Evolutionary conservation across 2,888 invertebrate species (phyloP).

Genomic region (Polyommatus icarus): DNA sequence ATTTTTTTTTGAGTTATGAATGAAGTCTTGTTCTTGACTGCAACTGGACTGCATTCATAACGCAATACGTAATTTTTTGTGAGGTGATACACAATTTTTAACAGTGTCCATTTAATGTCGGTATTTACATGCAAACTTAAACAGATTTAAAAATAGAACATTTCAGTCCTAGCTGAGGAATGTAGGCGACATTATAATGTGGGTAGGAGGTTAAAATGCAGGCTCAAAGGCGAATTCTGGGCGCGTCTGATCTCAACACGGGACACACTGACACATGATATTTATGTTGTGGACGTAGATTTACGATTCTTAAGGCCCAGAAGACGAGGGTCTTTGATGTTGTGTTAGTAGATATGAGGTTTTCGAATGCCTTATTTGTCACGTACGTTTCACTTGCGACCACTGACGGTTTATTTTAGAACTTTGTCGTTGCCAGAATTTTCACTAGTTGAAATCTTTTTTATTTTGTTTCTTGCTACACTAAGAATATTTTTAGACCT

Average conservation of each 20-base stretch:
- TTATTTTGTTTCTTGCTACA: too few species aligned
- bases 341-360: constrained; percentile 13
- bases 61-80: too few species aligned
- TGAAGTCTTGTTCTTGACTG: too few species aligned
- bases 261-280: constrained; percentile 6
- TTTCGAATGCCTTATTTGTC: constrained; percentile 15
- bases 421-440: neutral
- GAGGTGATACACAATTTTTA: too few species aligned
- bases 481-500: too few species aligned
- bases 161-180: neutral
- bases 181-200: neutral
- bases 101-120: neutral
- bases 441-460: too few species aligned
- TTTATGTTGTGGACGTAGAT: constrained; percentile 17
- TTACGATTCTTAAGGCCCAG: constrained; percentile 11
- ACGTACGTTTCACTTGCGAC: neutral
- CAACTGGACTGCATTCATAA: too few species aligned
- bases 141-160: neutral
- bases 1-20: too few species aligned
- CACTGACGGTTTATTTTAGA: neutral
- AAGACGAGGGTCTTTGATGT: constrained; percentile 24
- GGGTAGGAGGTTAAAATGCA: neutral
- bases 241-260: constrained; percentile 14
- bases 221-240: constrained; percentile 13
- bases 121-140: neutral